Base-by-base conservation (phyloP, 1,140 invertebrate species). In the Pseudomyrmex pallidus region DNA sequence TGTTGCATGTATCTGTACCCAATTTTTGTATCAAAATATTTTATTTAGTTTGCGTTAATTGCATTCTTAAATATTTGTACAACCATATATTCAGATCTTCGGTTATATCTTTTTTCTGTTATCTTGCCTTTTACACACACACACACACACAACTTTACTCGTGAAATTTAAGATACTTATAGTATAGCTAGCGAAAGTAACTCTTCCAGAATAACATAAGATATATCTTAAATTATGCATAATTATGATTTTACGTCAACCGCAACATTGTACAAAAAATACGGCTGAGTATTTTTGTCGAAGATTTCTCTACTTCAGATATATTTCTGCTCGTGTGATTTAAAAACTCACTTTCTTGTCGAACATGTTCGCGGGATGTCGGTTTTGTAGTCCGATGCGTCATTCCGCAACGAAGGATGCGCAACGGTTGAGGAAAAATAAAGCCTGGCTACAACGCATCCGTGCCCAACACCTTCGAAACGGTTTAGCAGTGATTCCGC, bases 401-500 rank as follows among this genome's bases (percentile, higher is more conserved):
- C 10, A 17, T 10, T 63, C 46, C 22, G 15, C 20, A 48, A 8
- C 35, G 35, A 59, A n/a, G 12, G 44, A 70, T 76, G 48, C 61
- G 46, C 10, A 9, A 44, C 35, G 17, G 35, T 20, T 2, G 44
- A 48, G 20, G 25, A 13, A 25, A 59, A 80, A 77, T 56, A 44
- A 9, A 13, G 4, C 22, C 3, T 20, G 54, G 10, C 44, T 66
- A 20, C 25, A 68, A 68, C 66, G 35, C 35, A 35, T 17, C 12
- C 61, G n/a, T 66, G 46, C 25, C 22, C n/a, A 46, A 77, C 35
- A 44, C 35, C 63, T 68, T 68, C 20, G 13, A 67, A 67, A 50
- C 59, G 9, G 44, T 70, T 70, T 44, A 13, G 17, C 74, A 59
- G 44, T 54, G 44, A 70, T 86, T 86, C 68, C 83, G 82, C 82